Evolutionary conservation across 1,140 invertebrate species (phyloP).

Genomic region (Hycleus phaleratus): DNA sequence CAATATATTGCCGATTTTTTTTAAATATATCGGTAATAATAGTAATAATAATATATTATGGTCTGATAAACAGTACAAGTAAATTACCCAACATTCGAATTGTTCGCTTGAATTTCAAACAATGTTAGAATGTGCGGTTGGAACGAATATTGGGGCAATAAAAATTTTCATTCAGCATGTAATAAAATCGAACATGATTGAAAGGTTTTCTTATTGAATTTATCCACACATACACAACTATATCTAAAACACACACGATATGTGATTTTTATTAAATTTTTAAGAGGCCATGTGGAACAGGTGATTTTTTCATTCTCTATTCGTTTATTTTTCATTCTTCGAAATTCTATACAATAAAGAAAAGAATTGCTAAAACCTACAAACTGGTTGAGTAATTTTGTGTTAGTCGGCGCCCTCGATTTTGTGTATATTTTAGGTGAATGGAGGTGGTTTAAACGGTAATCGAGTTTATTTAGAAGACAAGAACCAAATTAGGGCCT

Average conservation of each 20-base stretch:
- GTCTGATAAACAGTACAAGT: constrained; percentile 13
- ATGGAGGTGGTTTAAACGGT: constrained; percentile 7
- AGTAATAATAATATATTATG: not conserved
- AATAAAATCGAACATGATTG: constrained; percentile 24
- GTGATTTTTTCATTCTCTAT: constrained; percentile 7
- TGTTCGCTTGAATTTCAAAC: constrained; percentile 15
- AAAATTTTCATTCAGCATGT: constrained; percentile 21
- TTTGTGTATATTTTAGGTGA: not conserved
- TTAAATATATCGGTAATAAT: too few relatives aligned
- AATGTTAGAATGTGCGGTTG: constrained; percentile 12
- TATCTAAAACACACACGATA: constrained; percentile 1
- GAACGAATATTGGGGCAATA: constrained; percentile 22
- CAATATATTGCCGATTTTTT: too few relatives aligned
- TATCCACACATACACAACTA: constrained; percentile 6
- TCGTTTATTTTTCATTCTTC: too few relatives aligned
- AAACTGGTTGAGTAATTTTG: not conserved
- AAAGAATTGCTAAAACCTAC: not conserved
- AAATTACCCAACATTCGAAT: constrained; percentile 9
- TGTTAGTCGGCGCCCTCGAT: not conserved
- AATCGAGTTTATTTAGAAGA: constrained; percentile 38
- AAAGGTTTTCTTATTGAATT: constrained; percentile 23
- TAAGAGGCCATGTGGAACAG: constrained; percentile 22
- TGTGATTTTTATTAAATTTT: constrained; percentile 26
- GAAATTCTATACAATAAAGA: too few relatives aligned
- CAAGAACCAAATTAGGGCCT: constrained; percentile 39